These are phyloP conservation scores for Erynnis tages DNA, from an alignment of 2,888 invertebrate species.

Conservation along the genomic window DNA sequence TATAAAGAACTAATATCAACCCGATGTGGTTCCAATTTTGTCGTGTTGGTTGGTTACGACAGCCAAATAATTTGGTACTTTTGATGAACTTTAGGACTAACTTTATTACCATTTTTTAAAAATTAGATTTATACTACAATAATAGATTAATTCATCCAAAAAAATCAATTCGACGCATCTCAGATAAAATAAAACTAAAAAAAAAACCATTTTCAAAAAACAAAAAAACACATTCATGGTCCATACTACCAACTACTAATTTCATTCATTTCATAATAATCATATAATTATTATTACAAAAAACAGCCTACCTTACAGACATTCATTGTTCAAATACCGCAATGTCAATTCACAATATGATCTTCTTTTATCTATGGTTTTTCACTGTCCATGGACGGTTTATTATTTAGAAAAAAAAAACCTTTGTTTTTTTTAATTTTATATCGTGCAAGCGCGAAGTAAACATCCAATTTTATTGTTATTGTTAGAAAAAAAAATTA, in stretches of 20 bases:
- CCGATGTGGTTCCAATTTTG: too few species aligned
- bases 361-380: conserved; percentile 51
- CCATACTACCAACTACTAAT: conserved; percentile 51
- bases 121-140: too few species aligned
- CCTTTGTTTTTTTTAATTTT: too few species aligned
- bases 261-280: conserved; percentile 23
- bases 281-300: conserved; percentile 40
- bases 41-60: too few species aligned
- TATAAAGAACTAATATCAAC: too few species aligned
- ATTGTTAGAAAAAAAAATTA: conserved; percentile 10
- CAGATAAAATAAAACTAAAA: too few species aligned
- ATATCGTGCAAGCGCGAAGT: conserved; percentile 24
- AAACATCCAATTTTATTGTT: conserved; percentile 19
- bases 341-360: conserved; percentile 78
- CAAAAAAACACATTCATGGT: conserved; percentile 69
- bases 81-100: too few species aligned
- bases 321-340: conserved; percentile 57
- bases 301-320: conserved; percentile 81
- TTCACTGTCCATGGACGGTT: conserved; percentile 35
- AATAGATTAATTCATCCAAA: too few species aligned
- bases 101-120: too few species aligned
- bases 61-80: too few species aligned
- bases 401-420: too few species aligned
- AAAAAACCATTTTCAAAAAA: conserved; percentile 28
- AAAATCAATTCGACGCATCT: too few species aligned